A percentile compares a stretch with the other conserved stretches of the same genome.
phyloP scores from a whole-genome alignment of 2,888 invertebrate genomes.

The Lymantria monacha region DNA sequence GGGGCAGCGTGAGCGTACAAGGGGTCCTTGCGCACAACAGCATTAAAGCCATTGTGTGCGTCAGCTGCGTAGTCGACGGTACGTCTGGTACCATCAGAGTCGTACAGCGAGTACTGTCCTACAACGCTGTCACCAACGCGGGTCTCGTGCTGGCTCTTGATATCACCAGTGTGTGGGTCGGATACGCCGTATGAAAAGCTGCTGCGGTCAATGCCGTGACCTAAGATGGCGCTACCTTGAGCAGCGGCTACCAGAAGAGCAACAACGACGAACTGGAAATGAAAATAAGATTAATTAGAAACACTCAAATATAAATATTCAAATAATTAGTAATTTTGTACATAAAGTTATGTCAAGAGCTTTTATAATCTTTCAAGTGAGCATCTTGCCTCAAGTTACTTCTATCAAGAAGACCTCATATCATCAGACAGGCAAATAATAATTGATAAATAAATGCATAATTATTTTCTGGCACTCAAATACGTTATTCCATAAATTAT shows the following conservation, averaged over 20 bases:
- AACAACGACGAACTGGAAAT: conserved; percentile 69
- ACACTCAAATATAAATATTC: no score
- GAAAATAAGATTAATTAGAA: conserved; percentile 1
- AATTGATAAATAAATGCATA: no score
- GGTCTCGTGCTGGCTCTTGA: conserved; percentile 83
- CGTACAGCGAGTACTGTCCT: conserved; percentile 72
- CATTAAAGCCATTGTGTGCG: conserved; percentile 61
- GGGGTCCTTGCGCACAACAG: conserved; percentile 52
- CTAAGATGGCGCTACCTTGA: conserved; percentile 62
- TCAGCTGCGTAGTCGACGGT: conserved; percentile 65
- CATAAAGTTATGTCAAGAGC: no score
- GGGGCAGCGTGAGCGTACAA: conserved; percentile 8
- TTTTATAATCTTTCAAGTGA: no score
- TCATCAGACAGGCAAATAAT: no score
- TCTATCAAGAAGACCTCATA: no score
- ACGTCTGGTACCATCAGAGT: conserved; percentile 84
- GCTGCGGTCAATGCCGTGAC: conserved; percentile 55
- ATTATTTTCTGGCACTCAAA: no score
- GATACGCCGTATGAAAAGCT: conserved; percentile 75
- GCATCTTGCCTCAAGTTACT: no score
- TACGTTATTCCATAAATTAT: no score
- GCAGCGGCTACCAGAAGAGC: conserved; percentile 72
- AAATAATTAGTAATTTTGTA: no score
- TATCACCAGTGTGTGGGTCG: conserved; percentile 76
- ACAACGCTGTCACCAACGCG: conserved; percentile 84